Conservation (phyloP, 1,140 invertebrate species). For the Bombus confusus region DNA sequence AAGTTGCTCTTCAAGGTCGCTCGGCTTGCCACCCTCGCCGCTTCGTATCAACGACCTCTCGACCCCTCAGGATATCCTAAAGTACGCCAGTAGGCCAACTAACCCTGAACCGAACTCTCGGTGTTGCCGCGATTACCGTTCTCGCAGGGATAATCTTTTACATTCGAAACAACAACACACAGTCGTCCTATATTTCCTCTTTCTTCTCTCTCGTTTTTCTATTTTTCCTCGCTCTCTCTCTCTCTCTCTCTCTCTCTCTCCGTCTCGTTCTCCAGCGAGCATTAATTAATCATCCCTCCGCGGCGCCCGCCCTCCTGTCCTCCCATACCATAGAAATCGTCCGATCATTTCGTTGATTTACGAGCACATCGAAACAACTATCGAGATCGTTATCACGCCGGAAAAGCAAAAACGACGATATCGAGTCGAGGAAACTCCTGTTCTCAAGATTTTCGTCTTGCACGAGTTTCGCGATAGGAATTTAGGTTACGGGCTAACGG, state of each 20-base stretch:
- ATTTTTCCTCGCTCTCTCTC: neutral
- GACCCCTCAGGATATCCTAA: slow-evolving; percentile 72
- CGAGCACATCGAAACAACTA: neutral
- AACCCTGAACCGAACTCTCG: slow-evolving; percentile 66
- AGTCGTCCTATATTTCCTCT: neutral
- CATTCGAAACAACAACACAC: slow-evolving; percentile 4
- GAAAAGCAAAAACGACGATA: neutral
- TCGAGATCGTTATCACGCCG: neutral
- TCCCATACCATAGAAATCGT: slow-evolving; percentile 5
- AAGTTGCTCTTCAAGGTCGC: slow-evolving; percentile 76
- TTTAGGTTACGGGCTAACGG: neutral
- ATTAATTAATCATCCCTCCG: slow-evolving; percentile 9
- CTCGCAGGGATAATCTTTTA: slow-evolving; percentile 36
- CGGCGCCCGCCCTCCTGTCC: too few relatives aligned
- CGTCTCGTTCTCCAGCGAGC: neutral
- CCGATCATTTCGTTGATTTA: slow-evolving; percentile 25
- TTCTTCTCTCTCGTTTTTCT: neutral
- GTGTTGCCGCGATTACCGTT: slow-evolving; percentile 47
- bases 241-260: neutral
- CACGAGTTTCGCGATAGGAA: neutral
- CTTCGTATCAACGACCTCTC: slow-evolving; percentile 79
- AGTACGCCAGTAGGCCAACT: slow-evolving; percentile 79
- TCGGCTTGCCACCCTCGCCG: slow-evolving; percentile 60
- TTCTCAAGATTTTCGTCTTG: neutral
- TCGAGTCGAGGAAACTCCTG: neutral